Evolutionary conservation across 2,113 vertebrate species (phyloP).

Genomic region (Carassius carassius): DNA sequence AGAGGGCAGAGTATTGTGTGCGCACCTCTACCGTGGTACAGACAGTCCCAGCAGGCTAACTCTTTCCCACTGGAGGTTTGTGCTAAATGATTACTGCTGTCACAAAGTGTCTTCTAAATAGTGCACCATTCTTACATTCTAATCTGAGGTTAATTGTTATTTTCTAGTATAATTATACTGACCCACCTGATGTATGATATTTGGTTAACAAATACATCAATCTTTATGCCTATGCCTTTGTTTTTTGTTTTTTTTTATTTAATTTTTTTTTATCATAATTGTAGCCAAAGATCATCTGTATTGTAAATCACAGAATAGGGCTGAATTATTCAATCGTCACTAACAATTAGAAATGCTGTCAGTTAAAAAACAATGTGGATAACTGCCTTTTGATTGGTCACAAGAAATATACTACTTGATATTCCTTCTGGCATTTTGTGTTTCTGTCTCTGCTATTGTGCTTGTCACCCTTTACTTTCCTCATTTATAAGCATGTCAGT

Average conservation of each 20-base stretch:
- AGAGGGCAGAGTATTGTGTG: conserved; percentile 1
- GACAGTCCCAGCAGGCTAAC: conserved; percentile 18
- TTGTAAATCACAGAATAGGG: background rate
- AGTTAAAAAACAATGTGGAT: no score
- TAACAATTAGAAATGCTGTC: no score
- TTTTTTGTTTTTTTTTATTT: background rate
- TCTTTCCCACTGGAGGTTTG: background rate
- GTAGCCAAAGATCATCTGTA: background rate
- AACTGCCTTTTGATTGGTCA: no score
- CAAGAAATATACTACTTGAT: no score
- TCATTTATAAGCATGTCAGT: no score
- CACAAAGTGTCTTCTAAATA: background rate
- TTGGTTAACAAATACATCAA: background rate
- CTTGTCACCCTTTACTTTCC: no score
- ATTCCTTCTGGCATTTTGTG: no score
- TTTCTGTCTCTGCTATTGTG: no score
- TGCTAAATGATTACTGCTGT: conserved; percentile 30
- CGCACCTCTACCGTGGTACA: conserved; percentile 20
- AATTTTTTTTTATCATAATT: background rate
- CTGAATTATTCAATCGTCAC: no score
- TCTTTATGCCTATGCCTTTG: background rate
- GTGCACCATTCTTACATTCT: background rate
- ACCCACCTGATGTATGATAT: background rate
- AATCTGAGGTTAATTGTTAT: background rate
- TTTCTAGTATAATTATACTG: background rate